Base-by-base conservation (phyloP, 2,113 vertebrate species). In the Morone saxatilis region DNA sequence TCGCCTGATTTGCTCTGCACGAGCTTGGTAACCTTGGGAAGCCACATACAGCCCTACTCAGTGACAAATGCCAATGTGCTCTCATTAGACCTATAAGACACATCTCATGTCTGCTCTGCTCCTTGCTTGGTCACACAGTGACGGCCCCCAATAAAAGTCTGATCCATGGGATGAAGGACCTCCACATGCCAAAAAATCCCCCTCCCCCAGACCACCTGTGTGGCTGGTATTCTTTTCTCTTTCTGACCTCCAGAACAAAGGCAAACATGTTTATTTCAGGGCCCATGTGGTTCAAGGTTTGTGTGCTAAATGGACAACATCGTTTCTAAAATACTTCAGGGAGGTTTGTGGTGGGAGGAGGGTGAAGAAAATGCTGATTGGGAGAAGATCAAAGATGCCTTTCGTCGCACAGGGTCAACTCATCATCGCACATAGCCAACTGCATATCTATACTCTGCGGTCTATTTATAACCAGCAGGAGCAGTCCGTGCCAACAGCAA, bases 21-120 rank as follows among this genome's bases (percentile, higher is more conserved):
- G 41, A 71, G 89, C 89, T 88, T 69, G 73, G 86, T 94, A 94
- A 95, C 94, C 92, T 93, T 94, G 92, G 83, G 84, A 73, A 85
- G 89, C 88, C 77, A 86, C 90, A 81, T 86, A 70, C 76, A 63
- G 80, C 78, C 83, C 78, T 83, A 57, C 77, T 71, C 80, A 83
- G 90, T 80, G 89, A 91, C 90, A 91, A 74, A 92, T 91, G 65
- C 87, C 81, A 80, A 48, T 71, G 80, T 59, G 80, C 73, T 88
- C 78, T 80, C 79, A 80, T 85, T 83, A 90, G 93, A 86, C 73
- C 78, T 80, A 62, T 38, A 90, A 89, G 86, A 91, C 76, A 88
- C 85, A 66, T 82, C 79, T 89, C 84, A 68, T 81, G 36, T 48
- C 73, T 43, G 38, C 76, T 80, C 57, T 65, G 65, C 61, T 83